phyloP scores from a whole-genome alignment of 2,113 vertebrate species.

The Natator depressus region DNA sequence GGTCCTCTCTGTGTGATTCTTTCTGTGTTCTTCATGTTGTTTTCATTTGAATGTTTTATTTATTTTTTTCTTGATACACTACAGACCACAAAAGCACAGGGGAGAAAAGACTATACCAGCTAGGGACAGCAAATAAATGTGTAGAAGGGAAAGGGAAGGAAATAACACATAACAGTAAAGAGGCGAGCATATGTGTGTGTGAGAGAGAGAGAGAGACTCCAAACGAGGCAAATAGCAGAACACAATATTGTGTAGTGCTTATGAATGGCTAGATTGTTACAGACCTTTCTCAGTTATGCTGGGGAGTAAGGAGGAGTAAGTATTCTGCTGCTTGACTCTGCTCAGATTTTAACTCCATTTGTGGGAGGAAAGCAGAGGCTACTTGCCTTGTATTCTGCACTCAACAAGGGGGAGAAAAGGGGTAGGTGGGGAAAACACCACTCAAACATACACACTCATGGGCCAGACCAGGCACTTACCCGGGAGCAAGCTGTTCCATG shows the following conservation, averaged over 20 bases:
- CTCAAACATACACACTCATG: background rate
- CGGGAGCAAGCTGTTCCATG: background rate
- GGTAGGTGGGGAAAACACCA: background rate
- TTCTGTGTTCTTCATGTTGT: constrained; percentile 26
- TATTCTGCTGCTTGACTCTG: background rate
- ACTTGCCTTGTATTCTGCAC: background rate
- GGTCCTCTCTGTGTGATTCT: background rate
- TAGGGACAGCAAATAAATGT: background rate
- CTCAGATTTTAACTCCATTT: background rate
- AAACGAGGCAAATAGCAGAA: background rate
- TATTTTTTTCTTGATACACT: background rate
- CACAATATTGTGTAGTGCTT: rapidly evolving
- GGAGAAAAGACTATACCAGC: background rate
- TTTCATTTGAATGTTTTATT: constrained; percentile 58
- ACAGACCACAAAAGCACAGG: background rate
- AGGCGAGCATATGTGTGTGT: too few relatives aligned
- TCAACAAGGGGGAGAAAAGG: background rate
- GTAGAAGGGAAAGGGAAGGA: background rate
- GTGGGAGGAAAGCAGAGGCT: background rate
- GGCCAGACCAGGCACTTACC: background rate
- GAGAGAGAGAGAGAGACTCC: background rate
- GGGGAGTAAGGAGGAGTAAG: background rate
- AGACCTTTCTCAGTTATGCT: rapidly evolving
- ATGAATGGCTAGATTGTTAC: too few relatives aligned
- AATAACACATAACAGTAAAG: background rate